Evolutionary conservation across 2,888 invertebrate genomes (phyloP), one percentile per base, ranked within the genome.

Genomic region (Lasioglossum leucozonium): DNA sequence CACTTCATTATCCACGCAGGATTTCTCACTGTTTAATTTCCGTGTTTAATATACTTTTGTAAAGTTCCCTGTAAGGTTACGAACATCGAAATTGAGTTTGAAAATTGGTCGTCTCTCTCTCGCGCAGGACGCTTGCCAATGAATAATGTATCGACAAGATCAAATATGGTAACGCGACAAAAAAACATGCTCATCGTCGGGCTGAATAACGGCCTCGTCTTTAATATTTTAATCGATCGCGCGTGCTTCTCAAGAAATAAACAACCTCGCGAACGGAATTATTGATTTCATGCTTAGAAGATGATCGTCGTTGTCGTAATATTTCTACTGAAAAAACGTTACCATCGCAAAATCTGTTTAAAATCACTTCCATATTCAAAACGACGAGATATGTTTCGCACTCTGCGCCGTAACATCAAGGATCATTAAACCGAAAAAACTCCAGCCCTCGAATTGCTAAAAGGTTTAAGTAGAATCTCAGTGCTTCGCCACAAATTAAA

Each of bases 1-100:
- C 30, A 18, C n/a, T 22, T 65, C 44, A n/a, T 76, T 76, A 44
- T 76, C 65, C 0, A n/a, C 16, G 44, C 13, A 44, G 22, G 65
- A 76, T 76, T 62, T 75, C 26, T 18, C 40, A 58, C 40, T 11
- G 26, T 40, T 37, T 67, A 67, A 67, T 30, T 65, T 65, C 65
- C 65, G 65, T 34, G 65, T 65, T 34, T 37, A 37, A 65, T 65
- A 18, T 34, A 11, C 22, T 65, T 4, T 67, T 67, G 4, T 4
- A 11, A 67, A 67, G n/a, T 40, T 40, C 37, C 37, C 22, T 37
- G n/a, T n/a, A 11, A n/a, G 22, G 0, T 22, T 22, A 11, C 22
- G 22, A 37, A 10, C 34, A 22, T 4, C 34, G 40, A 37, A 11
- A n/a, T 42, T 5, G 18, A 5, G 74, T 30, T 42, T 6, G 58